Percentiles rank a stretch among this genome's conserved stretches.
phyloP scores from a whole-genome alignment of 64 coral and sea anemone species.

The Actinia equina region DNA sequence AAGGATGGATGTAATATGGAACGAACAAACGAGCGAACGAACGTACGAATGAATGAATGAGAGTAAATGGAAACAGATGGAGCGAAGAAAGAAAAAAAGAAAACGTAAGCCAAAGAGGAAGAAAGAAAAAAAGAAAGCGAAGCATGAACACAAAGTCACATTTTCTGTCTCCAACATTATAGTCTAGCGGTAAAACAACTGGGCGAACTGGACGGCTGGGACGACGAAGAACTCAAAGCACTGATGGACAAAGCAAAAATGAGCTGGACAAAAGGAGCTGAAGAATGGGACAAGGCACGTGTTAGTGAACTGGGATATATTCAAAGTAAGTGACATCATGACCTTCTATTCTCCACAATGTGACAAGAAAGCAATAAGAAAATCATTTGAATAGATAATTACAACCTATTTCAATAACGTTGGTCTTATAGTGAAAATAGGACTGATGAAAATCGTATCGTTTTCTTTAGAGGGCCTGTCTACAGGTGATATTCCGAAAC shows the following conservation, averaged over 20 bases:
- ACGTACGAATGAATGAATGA: too few relatives aligned
- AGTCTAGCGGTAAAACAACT: slow-evolving; percentile 77
- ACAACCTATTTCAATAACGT: too few relatives aligned
- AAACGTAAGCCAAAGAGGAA: too few relatives aligned
- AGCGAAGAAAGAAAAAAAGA: too few relatives aligned
- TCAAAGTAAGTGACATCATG: slow-evolving; percentile 52
- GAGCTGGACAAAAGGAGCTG: slow-evolving; percentile 48
- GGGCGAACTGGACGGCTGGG: slow-evolving; percentile 61
- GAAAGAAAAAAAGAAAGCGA: background rate
- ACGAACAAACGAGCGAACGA: too few relatives aligned
- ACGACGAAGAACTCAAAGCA: slow-evolving; percentile 57
- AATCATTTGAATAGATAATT: too few relatives aligned
- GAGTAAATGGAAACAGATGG: too few relatives aligned
- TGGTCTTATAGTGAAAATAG: too few relatives aligned
- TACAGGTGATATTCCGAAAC: slow-evolving; percentile 64
- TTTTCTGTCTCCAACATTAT: background rate
- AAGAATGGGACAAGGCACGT: slow-evolving; percentile 85
- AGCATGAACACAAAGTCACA: background rate
- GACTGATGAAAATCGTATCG: background rate
- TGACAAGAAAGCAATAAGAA: too few relatives aligned
- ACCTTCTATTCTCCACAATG: too few relatives aligned
- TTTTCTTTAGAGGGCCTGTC: slow-evolving; percentile 37
- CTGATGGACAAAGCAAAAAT: slow-evolving; percentile 68
- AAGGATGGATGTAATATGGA: too few relatives aligned
- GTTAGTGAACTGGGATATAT: slow-evolving; percentile 81